phyloP scores from a whole-genome alignment of 2,113 vertebrate species.

The Dromaius novaehollandiae region DNA sequence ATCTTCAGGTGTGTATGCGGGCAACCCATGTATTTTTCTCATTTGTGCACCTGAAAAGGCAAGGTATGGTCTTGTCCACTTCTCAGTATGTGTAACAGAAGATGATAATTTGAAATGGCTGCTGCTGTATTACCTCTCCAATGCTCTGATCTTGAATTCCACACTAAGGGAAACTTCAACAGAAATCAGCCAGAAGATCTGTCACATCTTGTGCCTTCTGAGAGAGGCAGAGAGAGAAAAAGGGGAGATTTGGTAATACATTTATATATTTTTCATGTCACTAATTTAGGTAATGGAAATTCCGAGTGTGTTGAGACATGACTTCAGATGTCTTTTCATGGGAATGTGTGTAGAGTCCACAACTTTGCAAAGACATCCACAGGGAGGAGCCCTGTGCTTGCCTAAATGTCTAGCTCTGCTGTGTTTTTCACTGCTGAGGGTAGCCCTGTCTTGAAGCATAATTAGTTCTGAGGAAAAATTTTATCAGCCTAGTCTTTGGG shows the following conservation, averaged over 20 bases:
- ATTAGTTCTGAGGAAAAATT: constrained; percentile 73
- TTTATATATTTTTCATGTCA: not conserved
- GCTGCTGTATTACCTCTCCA: not conserved
- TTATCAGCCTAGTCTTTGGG: constrained; percentile 70
- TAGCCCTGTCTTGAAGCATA: constrained; percentile 62
- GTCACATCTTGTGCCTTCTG: not conserved
- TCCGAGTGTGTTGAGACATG: not conserved
- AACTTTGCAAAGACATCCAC: constrained; percentile 22
- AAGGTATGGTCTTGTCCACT: not conserved
- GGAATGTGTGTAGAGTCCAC: not conserved
- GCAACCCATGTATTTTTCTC: not conserved
- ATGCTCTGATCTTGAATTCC: not conserved
- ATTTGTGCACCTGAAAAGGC: not conserved
- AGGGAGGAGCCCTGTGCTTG: constrained; percentile 64
- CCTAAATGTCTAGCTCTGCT: not conserved
- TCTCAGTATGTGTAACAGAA: not conserved
- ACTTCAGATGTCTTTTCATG: not conserved
- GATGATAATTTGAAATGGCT: not conserved
- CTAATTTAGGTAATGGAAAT: not conserved
- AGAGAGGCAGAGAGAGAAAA: not conserved
- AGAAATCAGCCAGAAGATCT: not conserved
- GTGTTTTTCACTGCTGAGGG: not conserved
- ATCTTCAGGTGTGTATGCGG: not conserved
- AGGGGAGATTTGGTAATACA: not conserved
- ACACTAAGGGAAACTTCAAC: not conserved